Percentiles rank a stretch among this genome's conserved stretches.
Evolutionary conservation across 2,888 invertebrate species (phyloP).

Genomic region (Chromoteleia sp.): DNA sequence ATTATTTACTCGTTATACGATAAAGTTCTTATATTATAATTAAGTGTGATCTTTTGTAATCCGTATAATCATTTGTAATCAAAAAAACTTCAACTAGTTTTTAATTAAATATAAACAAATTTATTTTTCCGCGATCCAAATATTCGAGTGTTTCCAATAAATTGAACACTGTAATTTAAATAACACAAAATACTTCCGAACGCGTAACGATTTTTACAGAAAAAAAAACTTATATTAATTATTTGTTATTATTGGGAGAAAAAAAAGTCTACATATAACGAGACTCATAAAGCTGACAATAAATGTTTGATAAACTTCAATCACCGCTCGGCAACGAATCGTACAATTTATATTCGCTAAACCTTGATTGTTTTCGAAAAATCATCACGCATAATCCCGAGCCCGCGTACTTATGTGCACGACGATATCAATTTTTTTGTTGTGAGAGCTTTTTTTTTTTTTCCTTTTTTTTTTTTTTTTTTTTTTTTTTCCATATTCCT

Average conservation of each 20-base stretch:
- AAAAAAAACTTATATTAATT: not conserved
- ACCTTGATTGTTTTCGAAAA: constrained; percentile 67
- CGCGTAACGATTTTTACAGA: not conserved
- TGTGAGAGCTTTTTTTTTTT: constrained; percentile 12
- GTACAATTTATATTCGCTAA: constrained; percentile 65
- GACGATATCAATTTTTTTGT: constrained; percentile 54
- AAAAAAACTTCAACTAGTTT: too few species aligned
- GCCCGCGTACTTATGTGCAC: constrained; percentile 49
- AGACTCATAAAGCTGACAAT: constrained; percentile 44
- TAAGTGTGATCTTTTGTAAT: too few species aligned
- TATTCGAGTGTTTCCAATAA: not conserved
- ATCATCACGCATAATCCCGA: constrained; percentile 62
- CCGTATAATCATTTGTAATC: too few species aligned
- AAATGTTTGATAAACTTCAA: constrained; percentile 65
- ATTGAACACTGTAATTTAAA: too few species aligned
- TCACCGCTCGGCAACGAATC: constrained; percentile 48
- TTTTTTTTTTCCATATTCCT: constrained; percentile 19
- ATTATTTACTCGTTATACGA: too few species aligned
- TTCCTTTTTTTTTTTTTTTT: constrained; percentile 27
- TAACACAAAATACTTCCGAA: not conserved
- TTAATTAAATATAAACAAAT: not conserved
- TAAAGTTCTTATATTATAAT: too few species aligned
- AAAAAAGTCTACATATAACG: constrained; percentile 22
- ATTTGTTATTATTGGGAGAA: constrained; percentile 28
- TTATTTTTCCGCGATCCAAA: not conserved